A percentile compares a stretch with the other conserved stretches of the same genome.
Conservation (phyloP, 2,113 vertebrate species). For the Macrotis lagotis region DNA sequence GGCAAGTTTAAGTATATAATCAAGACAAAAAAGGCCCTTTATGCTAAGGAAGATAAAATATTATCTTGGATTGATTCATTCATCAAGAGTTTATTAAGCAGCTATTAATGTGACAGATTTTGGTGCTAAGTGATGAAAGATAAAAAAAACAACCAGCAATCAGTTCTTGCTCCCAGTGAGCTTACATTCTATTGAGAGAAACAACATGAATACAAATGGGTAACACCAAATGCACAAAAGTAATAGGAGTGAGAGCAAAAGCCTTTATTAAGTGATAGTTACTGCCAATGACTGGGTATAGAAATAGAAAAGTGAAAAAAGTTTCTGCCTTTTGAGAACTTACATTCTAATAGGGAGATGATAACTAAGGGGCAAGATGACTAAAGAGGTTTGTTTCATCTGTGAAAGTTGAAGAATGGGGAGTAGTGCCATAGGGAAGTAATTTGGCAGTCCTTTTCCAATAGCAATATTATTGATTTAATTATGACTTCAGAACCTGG, state of each 20-base stretch:
- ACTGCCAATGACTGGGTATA: background rate
- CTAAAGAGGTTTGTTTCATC: background rate
- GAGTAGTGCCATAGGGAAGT: background rate
- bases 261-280: background rate
- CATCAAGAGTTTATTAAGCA: background rate
- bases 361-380: background rate
- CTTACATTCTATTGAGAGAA: background rate
- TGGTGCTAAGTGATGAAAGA: background rate
- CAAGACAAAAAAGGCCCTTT: background rate
- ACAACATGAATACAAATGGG: background rate
- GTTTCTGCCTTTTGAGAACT: background rate
- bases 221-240: background rate
- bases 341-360: background rate
- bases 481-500: background rate
- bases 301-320: background rate
- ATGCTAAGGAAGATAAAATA: conserved; percentile 1
- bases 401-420: background rate
- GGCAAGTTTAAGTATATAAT: background rate
- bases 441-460: background rate
- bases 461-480: background rate
- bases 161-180: background rate
- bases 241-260: background rate
- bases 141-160: background rate
- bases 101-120: background rate
- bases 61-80: background rate